phyloP scores from a whole-genome alignment of 2,797 vertebrate genomes.

The Oophaga sylvatica region DNA sequence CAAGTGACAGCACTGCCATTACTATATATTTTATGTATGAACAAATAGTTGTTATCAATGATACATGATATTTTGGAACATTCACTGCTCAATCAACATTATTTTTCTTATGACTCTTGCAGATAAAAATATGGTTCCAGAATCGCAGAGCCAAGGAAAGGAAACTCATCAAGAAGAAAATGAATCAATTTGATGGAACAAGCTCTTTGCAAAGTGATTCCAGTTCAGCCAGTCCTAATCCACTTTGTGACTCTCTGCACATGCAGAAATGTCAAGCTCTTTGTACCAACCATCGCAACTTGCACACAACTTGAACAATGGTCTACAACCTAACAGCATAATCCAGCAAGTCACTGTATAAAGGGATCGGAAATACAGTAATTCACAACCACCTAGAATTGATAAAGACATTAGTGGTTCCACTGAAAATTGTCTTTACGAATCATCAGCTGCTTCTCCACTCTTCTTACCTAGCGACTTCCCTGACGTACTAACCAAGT shows the following conservation, averaged over 20 bases:
- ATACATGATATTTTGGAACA: neutral
- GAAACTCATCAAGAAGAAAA: slow-evolving; percentile 92
- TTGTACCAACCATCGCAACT: slow-evolving; percentile 77
- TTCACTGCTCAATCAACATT: neutral
- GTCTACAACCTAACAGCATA: slow-evolving; percentile 82
- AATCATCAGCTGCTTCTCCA: neutral
- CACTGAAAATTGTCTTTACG: neutral
- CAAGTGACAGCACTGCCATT: too few species aligned
- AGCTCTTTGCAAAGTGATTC: slow-evolving; percentile 90
- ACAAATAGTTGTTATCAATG: too few species aligned
- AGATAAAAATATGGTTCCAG: slow-evolving; percentile 98
- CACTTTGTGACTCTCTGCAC: slow-evolving; percentile 82
- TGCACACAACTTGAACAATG: slow-evolving; percentile 71
- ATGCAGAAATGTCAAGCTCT: slow-evolving; percentile 81
- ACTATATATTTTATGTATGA: too few species aligned
- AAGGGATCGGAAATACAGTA: neutral
- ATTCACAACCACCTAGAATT: neutral
- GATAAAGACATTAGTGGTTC: neutral
- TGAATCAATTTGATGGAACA: slow-evolving; percentile 87
- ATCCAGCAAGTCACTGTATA: slow-evolving; percentile 85
- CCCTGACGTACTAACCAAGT: neutral
- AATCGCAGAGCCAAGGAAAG: slow-evolving; percentile 92
- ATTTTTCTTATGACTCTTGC: slow-evolving; percentile 53
- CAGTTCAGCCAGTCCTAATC: slow-evolving; percentile 87
- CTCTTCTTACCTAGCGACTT: neutral